A percentile compares a stretch with the other conserved stretches of the same genome.
phyloP scores from a whole-genome alignment of 35 echinoderm and acorn worm species.

The Apostichopus californicus region DNA sequence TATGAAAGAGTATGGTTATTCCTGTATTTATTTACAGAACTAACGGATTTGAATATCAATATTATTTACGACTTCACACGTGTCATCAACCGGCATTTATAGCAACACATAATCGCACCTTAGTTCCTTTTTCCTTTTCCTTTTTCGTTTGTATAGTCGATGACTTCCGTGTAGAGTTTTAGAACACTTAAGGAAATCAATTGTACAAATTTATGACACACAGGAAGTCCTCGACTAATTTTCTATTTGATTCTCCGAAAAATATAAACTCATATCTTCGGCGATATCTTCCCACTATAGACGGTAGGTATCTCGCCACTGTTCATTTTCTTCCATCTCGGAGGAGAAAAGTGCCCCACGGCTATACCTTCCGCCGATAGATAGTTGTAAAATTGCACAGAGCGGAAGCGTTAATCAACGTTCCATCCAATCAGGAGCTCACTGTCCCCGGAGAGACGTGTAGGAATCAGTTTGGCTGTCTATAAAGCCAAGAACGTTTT shows the following conservation, averaged over 20 bases:
- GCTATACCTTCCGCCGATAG: conserved; percentile 37
- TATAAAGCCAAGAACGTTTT: conserved; percentile 32
- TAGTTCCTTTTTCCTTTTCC: too few relatives aligned
- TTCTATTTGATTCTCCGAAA: conserved; percentile 14
- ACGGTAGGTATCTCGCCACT: neutral
- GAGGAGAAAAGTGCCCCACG: conserved; percentile 30
- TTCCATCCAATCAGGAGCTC: conserved; percentile 41
- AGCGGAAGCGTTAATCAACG: conserved; percentile 49
- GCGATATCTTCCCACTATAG: neutral
- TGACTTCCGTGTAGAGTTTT: neutral
- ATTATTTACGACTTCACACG: too few relatives aligned
- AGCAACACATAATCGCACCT: too few relatives aligned
- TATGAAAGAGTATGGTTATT: too few relatives aligned
- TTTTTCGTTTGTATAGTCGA: neutral
- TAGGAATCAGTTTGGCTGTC: conserved; percentile 45
- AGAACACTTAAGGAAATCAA: conserved; percentile 27
- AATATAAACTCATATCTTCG: conserved; percentile 33
- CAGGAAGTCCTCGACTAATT: conserved; percentile 41
- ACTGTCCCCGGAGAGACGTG: neutral
- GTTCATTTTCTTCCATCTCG: neutral
- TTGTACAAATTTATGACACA: conserved; percentile 48
- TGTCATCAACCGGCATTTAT: too few relatives aligned
- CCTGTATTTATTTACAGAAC: too few relatives aligned
- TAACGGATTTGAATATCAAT: too few relatives aligned
- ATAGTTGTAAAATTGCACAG: conserved; percentile 48